These are phyloP conservation scores for Chromoteleia sp. DNA, from an alignment of 2,888 invertebrate species.

Conservation along the genomic window DNA sequence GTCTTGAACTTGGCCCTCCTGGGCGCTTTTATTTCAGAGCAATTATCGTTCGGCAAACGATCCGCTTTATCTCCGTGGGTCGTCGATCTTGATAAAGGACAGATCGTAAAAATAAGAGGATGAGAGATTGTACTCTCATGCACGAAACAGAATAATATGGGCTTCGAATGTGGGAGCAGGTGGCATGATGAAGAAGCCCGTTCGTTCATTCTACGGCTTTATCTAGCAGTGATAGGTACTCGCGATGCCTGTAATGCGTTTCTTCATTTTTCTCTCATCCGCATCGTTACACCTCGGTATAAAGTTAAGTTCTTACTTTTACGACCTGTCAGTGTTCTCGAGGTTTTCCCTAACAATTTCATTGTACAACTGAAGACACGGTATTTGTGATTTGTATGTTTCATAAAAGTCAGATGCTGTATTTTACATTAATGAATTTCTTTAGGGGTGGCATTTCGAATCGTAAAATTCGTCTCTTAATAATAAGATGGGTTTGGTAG, in stretches of 20 bases:
- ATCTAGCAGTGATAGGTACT: conserved; percentile 30
- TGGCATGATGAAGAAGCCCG: conserved; percentile 32
- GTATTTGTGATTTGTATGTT: conserved; percentile 18
- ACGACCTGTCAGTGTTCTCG: conserved; percentile 38
- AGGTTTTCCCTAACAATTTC: conserved; percentile 27
- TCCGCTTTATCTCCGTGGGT: conserved; percentile 39
- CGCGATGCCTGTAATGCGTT: conserved; percentile 35
- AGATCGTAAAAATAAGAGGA: conserved; percentile 28
- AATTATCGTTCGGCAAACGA: conserved; percentile 60
- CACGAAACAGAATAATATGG: conserved; percentile 30
- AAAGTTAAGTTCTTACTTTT: conserved; percentile 47
- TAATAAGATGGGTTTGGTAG: not conserved
- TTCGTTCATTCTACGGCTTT: conserved; percentile 33
- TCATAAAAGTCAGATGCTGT: conserved; percentile 32
- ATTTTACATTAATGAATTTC: conserved; percentile 24
- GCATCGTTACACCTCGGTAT: conserved; percentile 34
- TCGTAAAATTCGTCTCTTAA: too few species aligned
- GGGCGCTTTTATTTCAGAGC: conserved; percentile 39
- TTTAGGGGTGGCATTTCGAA: conserved; percentile 2
- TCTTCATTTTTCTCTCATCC: conserved; percentile 47
- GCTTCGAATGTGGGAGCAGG: conserved; percentile 25
- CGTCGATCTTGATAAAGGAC: conserved; percentile 57
- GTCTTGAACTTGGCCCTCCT: conserved; percentile 39
- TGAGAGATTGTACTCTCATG: conserved; percentile 13
- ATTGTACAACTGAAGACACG: conserved; percentile 11